Evolutionary conservation across 2,888 invertebrate genomes (phyloP).

Genomic region (Polymixis lichenea): DNA sequence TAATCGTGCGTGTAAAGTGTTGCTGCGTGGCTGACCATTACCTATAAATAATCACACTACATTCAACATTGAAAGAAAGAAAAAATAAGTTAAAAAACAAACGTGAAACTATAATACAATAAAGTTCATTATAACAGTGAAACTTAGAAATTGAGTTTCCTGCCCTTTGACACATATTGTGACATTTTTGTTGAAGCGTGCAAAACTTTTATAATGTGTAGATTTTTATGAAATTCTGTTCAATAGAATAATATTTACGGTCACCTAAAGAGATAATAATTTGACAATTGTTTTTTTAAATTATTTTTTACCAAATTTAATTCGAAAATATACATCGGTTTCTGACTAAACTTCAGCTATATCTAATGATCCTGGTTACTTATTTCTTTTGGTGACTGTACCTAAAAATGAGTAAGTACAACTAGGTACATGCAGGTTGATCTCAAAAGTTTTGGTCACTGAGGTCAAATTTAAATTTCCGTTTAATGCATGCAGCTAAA

Average conservation of each 20-base stretch:
- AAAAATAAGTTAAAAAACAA: constrained; percentile 16
- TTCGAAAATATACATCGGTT: too few relatives aligned
- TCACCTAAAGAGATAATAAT: too few relatives aligned
- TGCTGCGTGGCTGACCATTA: constrained; percentile 43
- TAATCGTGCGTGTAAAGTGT: constrained; percentile 46
- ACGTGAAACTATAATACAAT: constrained; percentile 8
- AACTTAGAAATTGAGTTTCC: constrained; percentile 22
- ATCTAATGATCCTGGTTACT: too few relatives aligned
- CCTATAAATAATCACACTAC: constrained; percentile 41
- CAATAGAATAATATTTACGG: not conserved
- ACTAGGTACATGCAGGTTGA: not conserved
- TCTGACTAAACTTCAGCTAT: too few relatives aligned
- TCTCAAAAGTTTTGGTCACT: not conserved
- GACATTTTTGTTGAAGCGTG: not conserved
- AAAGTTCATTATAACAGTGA: constrained; percentile 8
- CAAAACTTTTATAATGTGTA: not conserved
- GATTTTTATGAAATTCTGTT: not conserved
- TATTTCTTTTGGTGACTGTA: too few relatives aligned
- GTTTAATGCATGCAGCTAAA: constrained; percentile 10
- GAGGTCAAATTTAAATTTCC: not conserved
- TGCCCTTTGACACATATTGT: not conserved
- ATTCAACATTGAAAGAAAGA: constrained; percentile 13
- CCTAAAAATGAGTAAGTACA: not conserved
- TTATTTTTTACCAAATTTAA: too few relatives aligned
- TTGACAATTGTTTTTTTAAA: too few relatives aligned